phyloP scores from a whole-genome alignment of 2,888 invertebrate species.

The Lordiphosa fenestrarum region DNA sequence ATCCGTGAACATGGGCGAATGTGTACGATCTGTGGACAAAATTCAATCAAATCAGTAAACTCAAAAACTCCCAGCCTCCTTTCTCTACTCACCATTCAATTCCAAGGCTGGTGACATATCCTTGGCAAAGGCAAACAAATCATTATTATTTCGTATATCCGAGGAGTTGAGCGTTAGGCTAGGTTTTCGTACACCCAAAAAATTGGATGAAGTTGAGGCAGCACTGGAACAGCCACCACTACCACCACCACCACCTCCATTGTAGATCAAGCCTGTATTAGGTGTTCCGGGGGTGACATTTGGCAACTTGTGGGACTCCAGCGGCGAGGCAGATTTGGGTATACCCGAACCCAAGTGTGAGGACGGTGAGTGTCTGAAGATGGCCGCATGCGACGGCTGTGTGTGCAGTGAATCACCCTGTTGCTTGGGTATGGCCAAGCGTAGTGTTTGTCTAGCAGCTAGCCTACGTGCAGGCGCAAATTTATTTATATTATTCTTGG shows the following conservation, averaged over 20 bases:
- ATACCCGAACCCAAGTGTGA: slow-evolving; percentile 22
- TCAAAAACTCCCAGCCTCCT: neutral
- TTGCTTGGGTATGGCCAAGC: slow-evolving; percentile 79
- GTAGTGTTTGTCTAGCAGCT: slow-evolving; percentile 79
- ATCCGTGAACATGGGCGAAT: slow-evolving; percentile 78
- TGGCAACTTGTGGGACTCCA: slow-evolving; percentile 73
- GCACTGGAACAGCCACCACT: slow-evolving; percentile 26
- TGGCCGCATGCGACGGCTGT: slow-evolving; percentile 25
- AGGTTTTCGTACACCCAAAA: slow-evolving; percentile 75
- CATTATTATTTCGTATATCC: slow-evolving; percentile 77
- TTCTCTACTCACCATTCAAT: slow-evolving; percentile 61
- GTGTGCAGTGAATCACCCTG: slow-evolving; percentile 63
- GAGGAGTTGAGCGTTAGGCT: slow-evolving; percentile 77
- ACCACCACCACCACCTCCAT: slow-evolving; percentile 9
- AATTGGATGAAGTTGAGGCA: slow-evolving; percentile 48
- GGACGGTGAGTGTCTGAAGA: slow-evolving; percentile 71
- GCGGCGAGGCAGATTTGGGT: slow-evolving; percentile 72
- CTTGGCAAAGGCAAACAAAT: slow-evolving; percentile 78
- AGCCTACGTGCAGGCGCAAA: slow-evolving; percentile 80
- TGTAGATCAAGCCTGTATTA: slow-evolving; percentile 37
- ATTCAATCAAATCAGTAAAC: neutral
- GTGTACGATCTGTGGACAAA: slow-evolving; percentile 54
- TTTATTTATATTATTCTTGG: slow-evolving; percentile 62
- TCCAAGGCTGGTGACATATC: slow-evolving; percentile 76
- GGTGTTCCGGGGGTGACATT: slow-evolving; percentile 53